Base-by-base conservation (phyloP, 1,140 invertebrate genomes). In the Conopomorpha cramerella region DNA sequence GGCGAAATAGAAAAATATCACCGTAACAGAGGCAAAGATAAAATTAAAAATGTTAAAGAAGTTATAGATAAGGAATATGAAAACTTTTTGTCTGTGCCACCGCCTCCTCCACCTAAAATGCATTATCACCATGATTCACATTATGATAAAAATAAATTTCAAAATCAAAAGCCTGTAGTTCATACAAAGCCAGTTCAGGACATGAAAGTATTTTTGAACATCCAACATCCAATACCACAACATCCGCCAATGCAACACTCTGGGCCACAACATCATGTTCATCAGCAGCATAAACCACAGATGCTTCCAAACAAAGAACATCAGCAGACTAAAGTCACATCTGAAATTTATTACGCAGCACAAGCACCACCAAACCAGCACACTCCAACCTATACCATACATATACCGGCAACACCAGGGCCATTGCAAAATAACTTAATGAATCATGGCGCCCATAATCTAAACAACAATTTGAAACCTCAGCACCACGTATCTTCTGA, bases 301-400 rank as follows among this genome's bases (percentile, higher is more conserved):
- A 34, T 29, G 25, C 30, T 15, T 18, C 28, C 34, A 34, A 25
- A 43, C 10, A 23, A 23, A 10, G 19, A 23, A 6, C 4, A 23
- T 35, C 4, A 25, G 30, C 26, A 16, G 55, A 52, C 67, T 7
- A 78, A 77, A 57, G 63, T 79, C 19, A 79, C 77, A 11, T 78
- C 74, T 13, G 77, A 79, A 55, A 62, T 79, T 34, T 79, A 79
- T 46, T 79, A 68, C 44, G 77, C 77, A 25, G 60, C 77, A 13
- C 68, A 76, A 45, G 45, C 62, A 16, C 46, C 45, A 15, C 65
- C 58, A 30, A 66, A 42, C 35, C 52, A 63, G 29, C 54, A 55
- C 8, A 51, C 56, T 26, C 51, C 62, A 18, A 62, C 55, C 6
- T 76, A 67, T 39, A 70, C 60, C 11, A 49, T 73, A 36, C 61